Evolutionary conservation across 2,797 vertebrate species (phyloP), one percentile per base, ranked within the genome.

Genomic region (Gymnothorax javanicus): DNA sequence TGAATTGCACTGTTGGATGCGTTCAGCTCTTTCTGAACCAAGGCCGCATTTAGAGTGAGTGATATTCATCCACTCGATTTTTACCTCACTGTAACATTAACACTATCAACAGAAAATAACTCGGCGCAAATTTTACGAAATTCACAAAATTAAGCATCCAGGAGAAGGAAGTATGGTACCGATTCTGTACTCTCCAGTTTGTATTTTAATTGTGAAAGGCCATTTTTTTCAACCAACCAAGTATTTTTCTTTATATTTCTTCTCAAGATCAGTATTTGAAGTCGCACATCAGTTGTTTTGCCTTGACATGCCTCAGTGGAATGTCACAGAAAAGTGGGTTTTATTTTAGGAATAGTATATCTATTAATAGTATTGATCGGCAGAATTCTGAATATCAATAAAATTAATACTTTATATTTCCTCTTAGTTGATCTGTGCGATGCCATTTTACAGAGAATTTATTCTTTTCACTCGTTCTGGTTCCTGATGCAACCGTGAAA

Each of bases 401-500:
- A 77, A 43, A 50, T 77, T 7, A 77, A 50, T 77, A 17, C 43
- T 77, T 7, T 3, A 77, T 52, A 13, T 77, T 50, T 50, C 73
- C 73, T 50, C 73, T 50, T 77, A 33, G 17, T 50, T 15, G 73
- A 50, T 43, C 27, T 15, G 33, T 77, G 71, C 12, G 11, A 12
- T 33, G 27, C 27, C 8, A 6, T 33, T 43, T 43, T 43, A 43
- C 43, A 54, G 13, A 6, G 27, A 20, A 54, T n/a, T n/a, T 6
- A 59, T 50, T 25, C 7, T 27, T 67, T 43, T 43, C 33, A 1
- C 20, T 56, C 25, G 20, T 62, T 79, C 50, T 73, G 52, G 50
- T 86, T 17, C 59, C 56, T 88, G 84, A 60, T 23, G 12, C 81
- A 3, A 56, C 7, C 3, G 54, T 3, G 2, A 85, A 86, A 87